These are phyloP conservation scores for Andrena bicolor DNA, from an alignment of 2,888 invertebrate genomes.

Conservation along the genomic window DNA sequence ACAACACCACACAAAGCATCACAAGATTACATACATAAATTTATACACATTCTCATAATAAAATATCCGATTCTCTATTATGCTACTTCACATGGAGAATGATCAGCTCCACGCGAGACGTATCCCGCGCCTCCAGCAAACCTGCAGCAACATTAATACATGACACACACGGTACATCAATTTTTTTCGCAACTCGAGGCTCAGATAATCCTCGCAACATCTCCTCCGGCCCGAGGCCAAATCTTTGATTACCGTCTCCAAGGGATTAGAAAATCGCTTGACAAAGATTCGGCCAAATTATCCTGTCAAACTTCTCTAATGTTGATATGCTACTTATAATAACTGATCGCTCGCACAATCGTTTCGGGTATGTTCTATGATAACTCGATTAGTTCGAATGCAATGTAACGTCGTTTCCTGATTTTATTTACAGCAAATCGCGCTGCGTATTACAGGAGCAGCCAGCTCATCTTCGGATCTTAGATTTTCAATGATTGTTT, in stretches of 20 bases:
- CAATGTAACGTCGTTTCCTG: constrained; percentile 33
- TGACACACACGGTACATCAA: constrained; percentile 66
- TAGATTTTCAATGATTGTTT: constrained; percentile 11
- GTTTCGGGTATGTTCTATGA: constrained; percentile 47
- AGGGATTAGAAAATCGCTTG: constrained; percentile 32
- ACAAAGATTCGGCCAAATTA: constrained; percentile 46
- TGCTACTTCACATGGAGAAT: constrained; percentile 75
- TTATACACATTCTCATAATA: constrained; percentile 78
- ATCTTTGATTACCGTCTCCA: constrained; percentile 26
- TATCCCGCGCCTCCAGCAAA: constrained; percentile 71
- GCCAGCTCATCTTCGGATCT: constrained; percentile 14
- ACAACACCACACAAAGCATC: constrained; percentile 75
- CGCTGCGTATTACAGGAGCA: constrained; percentile 27
- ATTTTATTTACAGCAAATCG: constrained; percentile 31
- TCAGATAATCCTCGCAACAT: constrained; percentile 51
- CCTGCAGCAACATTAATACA: constrained; percentile 58
- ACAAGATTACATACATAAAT: constrained; percentile 74
- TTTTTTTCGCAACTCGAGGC: constrained; percentile 39
- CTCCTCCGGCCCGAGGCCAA: constrained; percentile 25
- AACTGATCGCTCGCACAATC: constrained; percentile 53
- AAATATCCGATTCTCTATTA: constrained; percentile 82
- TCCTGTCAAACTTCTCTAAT: constrained; percentile 56
- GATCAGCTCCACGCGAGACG: constrained; percentile 70
- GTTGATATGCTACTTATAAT: constrained; percentile 76
- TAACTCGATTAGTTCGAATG: constrained; percentile 51